These are phyloP conservation scores for Catamblyrhynchus diadema DNA, from an alignment of 2,797 vertebrate species.

Conservation along the genomic window DNA sequence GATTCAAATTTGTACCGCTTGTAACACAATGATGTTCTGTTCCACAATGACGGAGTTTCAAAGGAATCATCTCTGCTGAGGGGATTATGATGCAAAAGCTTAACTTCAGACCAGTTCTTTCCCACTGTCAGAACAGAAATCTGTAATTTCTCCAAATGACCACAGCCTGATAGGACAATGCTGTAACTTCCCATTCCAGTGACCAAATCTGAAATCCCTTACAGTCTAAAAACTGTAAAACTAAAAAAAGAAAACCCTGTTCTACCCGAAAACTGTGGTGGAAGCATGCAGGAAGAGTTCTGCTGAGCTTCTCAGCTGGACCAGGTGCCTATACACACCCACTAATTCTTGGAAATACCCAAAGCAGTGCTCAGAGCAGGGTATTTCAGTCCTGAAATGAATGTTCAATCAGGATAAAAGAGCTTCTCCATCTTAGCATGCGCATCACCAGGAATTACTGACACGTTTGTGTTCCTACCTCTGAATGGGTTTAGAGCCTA, in stretches of 20 bases:
- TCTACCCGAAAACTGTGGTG: neutral
- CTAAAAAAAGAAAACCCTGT: neutral
- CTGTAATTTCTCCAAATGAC: neutral
- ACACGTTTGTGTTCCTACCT: neutral
- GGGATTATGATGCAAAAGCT: neutral
- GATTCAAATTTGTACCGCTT: neutral
- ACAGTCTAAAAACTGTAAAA: neutral
- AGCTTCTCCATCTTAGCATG: neutral
- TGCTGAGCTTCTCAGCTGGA: neutral
- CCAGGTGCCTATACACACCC: neutral
- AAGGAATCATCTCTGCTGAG: neutral
- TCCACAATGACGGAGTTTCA: neutral
- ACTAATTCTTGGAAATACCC: neutral
- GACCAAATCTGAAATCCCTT: neutral
- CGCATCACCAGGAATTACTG: accelerated
- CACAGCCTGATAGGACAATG: neutral
- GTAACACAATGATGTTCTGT: neutral
- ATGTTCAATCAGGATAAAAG: neutral
- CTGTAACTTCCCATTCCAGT: neutral
- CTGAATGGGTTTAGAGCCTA: neutral
- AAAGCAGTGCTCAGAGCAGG: neutral
- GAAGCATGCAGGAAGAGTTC: neutral
- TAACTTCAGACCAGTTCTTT: neutral
- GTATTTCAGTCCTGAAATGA: neutral
- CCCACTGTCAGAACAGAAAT: neutral